These are phyloP conservation scores for Toxonevra muliebris DNA, from an alignment of 2,888 invertebrate genomes.

Conservation along the genomic window DNA sequence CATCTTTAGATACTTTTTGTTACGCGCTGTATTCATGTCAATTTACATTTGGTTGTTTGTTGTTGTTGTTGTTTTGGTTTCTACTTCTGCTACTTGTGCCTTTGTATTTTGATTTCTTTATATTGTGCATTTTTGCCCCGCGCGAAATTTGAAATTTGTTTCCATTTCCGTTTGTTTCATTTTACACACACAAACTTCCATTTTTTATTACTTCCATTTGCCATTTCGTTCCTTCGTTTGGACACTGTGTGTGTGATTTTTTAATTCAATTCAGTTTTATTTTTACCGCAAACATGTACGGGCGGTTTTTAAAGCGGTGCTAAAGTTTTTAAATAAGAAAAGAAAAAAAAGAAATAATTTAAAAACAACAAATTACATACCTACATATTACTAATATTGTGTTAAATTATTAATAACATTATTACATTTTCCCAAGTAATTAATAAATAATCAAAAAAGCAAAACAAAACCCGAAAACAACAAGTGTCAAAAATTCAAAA, in stretches of 20 bases:
- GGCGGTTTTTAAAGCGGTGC: slow-evolving; percentile 40
- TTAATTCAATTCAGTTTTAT: slow-evolving; percentile 46
- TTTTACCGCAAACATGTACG: slow-evolving; percentile 45
- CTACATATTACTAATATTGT: too few relatives aligned
- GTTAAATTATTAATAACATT: too few relatives aligned
- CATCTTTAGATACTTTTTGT: too few relatives aligned
- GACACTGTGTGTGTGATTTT: slow-evolving; percentile 19
- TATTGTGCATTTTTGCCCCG: neutral
- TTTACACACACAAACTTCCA: slow-evolving; percentile 20
- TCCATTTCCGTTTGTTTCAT: slow-evolving; percentile 31
- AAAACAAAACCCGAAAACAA: too few relatives aligned
- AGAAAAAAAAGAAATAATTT: too few relatives aligned
- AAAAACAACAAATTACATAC: too few relatives aligned
- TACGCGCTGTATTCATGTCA: too few relatives aligned
- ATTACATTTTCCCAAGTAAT: too few relatives aligned
- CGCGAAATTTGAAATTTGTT: neutral
- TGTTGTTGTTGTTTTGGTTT: too few relatives aligned
- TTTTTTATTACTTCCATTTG: slow-evolving; percentile 35
- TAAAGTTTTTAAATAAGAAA: neutral
- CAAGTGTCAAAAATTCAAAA: too few relatives aligned
- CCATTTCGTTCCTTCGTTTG: slow-evolving; percentile 41
- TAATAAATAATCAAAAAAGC: too few relatives aligned
- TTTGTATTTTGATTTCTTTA: neutral
- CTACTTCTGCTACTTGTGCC: neutral
- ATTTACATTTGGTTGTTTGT: too few relatives aligned